phyloP scores from a whole-genome alignment of 2,888 invertebrate genomes.

The Andrena hattorfiana region DNA sequence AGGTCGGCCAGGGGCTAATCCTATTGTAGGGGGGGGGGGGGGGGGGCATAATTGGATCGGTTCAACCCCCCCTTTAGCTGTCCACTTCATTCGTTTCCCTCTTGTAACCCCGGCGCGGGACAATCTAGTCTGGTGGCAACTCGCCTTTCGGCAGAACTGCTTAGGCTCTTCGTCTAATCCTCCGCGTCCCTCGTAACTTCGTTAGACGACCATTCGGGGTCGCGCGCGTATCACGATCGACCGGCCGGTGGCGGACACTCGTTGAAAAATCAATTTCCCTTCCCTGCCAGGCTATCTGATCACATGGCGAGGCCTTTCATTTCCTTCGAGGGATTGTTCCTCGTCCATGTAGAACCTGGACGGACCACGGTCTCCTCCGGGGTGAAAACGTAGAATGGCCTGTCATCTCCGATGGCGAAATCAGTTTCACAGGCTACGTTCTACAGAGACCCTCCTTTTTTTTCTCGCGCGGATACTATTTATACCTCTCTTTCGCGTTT shows the following conservation, averaged over 20 bases:
- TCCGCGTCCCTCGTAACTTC: constrained; percentile 69
- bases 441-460: neutral
- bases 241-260: constrained; percentile 26
- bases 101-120: constrained; percentile 60
- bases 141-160: constrained; percentile 72
- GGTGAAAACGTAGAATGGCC: neutral
- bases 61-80: constrained; percentile 63
- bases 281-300: neutral
- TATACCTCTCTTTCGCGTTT: neutral
- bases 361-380: neutral
- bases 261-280: constrained; percentile 52
- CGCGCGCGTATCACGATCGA: constrained; percentile 49
- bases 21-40: constrained; percentile 77
- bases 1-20: constrained; percentile 69
- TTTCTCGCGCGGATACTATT: neutral
- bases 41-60: constrained; percentile 77
- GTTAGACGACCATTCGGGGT: constrained; percentile 68
- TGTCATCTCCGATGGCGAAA: neutral
- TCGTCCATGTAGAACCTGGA: too few relatives aligned
- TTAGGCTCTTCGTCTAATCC: constrained; percentile 72
- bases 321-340: neutral
- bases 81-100: constrained; percentile 73
- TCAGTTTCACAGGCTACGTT: neutral
- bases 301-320: neutral
- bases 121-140: constrained; percentile 71